These are phyloP conservation scores for Sebastes taczanowskii DNA, from an alignment of 2,797 vertebrate genomes.

Conservation along the genomic window DNA sequence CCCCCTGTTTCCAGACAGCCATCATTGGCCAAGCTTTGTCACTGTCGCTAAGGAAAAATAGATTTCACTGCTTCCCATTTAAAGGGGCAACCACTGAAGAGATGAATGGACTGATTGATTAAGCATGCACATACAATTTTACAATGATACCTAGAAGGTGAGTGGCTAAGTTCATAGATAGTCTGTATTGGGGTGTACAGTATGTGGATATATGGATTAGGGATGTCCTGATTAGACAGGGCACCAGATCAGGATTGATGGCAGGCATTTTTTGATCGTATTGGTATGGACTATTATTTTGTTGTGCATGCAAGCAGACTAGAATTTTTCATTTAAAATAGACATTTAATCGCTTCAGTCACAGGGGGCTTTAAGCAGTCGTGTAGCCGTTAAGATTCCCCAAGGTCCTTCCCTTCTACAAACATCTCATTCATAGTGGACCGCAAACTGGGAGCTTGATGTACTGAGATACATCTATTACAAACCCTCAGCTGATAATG, in stretches of 20 bases:
- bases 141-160: background rate
- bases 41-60: background rate
- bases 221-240: background rate
- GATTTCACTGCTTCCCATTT: background rate
- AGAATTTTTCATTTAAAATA: constrained; percentile 17
- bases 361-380: constrained; percentile 9
- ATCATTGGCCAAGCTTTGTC: background rate
- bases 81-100: background rate
- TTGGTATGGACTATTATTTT: background rate
- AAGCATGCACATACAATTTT: constrained; percentile 2
- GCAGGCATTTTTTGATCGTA: background rate
- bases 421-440: constrained; percentile 1
- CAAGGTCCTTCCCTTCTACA: background rate
- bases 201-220: background rate
- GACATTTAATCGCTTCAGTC: constrained; percentile 23
- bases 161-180: background rate
- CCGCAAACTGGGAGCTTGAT: constrained; percentile 14
- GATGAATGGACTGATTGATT: constrained; percentile 8
- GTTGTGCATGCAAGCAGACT: constrained; percentile 11
- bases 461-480: constrained; percentile 15
- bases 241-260: constrained; percentile 1
- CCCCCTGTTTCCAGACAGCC: background rate
- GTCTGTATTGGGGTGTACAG: background rate
- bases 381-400: constrained; percentile 29
- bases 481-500: constrained; percentile 22